Conservation (phyloP, 2,888 invertebrate species). For the Scaeva pyrastri region DNA sequence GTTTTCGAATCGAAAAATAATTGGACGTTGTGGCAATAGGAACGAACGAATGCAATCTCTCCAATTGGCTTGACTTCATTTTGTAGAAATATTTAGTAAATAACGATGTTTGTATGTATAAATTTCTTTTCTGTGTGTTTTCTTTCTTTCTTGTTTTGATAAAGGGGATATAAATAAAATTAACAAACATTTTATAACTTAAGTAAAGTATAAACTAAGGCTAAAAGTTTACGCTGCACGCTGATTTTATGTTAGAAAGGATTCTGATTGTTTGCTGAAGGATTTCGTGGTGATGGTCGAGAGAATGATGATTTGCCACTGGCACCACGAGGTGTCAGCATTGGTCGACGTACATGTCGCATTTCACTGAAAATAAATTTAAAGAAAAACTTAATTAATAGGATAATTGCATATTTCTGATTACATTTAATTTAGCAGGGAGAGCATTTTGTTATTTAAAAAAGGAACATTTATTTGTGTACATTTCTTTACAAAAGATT, state of each 20-base stretch:
- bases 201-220: slow-evolving; percentile 86
- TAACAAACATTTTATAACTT: slow-evolving; percentile 84
- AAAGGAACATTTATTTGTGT: not conserved
- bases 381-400: slow-evolving; percentile 7
- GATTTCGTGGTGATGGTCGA: slow-evolving; percentile 85
- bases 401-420: not conserved
- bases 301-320: slow-evolving; percentile 85
- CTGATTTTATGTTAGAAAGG: slow-evolving; percentile 87
- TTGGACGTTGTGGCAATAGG: slow-evolving; percentile 75
- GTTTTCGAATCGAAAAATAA: slow-evolving; percentile 59
- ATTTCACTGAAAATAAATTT: slow-evolving; percentile 84
- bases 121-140: slow-evolving; percentile 3
- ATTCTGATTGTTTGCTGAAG: slow-evolving; percentile 85
- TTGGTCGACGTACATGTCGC: slow-evolving; percentile 87
- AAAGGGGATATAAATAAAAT: slow-evolving; percentile 62
- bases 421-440: slow-evolving; percentile 26
- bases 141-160: slow-evolving; percentile 26
- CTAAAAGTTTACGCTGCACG: slow-evolving; percentile 85
- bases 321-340: slow-evolving; percentile 85
- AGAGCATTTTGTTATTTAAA: slow-evolving; percentile 10
- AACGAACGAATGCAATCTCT: slow-evolving; percentile 52
- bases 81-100: slow-evolving; percentile 67
- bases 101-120: slow-evolving; percentile 51
- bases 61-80: slow-evolving; percentile 59
- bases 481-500: not conserved